Evolutionary conservation across 2,797 vertebrate species (phyloP), one percentile per base, ranked within the genome.

Genomic region (Enteromius anoplus): DNA sequence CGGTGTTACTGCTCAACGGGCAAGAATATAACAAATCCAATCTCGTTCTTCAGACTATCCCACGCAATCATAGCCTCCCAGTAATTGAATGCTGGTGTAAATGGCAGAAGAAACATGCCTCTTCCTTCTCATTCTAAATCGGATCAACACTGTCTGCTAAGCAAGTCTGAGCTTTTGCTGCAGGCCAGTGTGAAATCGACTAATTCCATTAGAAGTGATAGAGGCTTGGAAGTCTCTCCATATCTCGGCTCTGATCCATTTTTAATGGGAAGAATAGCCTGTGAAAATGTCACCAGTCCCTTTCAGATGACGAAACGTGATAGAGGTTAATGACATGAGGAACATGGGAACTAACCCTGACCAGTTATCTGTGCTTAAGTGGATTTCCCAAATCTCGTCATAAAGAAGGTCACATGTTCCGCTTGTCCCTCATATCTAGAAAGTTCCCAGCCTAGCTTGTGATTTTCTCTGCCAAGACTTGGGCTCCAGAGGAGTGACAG

Each of bases 321-420:
- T 87, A 73, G 78, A 85, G 72, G 86, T 72, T 91, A 88, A 90
- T 88, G 88, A 88, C 85, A 85, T 71, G 65, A 83, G 81, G 84
- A 86, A 89, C 88, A 86, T 89, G 90, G 88, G 90, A 91, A 91
- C 86, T 87, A 86, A 93, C 90, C 92, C 89, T 85, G 93, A 91
- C 91, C 91, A 88, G 88, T 89, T 93, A 92, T 90, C 89, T 90
- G 90, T 78, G 89, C 91, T 93, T 93, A 94, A 93, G 86, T 83
- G 93, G 93, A 95, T 95, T 95, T 95, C 85, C 89, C 86, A 92
- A 94, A 94, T 93, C 92, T 89, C 87, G 88, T 91, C 86, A 88
- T 89, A 91, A 90, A 88, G 85, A 89, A 92, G 93, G 93, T 95
- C 95, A 95, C 94, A 95, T 95, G 94, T 91, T 92, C 93, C 90